Evolutionary conservation across 2,797 vertebrate genomes (phyloP).

Genomic region (Micrastur ruficollis): DNA sequence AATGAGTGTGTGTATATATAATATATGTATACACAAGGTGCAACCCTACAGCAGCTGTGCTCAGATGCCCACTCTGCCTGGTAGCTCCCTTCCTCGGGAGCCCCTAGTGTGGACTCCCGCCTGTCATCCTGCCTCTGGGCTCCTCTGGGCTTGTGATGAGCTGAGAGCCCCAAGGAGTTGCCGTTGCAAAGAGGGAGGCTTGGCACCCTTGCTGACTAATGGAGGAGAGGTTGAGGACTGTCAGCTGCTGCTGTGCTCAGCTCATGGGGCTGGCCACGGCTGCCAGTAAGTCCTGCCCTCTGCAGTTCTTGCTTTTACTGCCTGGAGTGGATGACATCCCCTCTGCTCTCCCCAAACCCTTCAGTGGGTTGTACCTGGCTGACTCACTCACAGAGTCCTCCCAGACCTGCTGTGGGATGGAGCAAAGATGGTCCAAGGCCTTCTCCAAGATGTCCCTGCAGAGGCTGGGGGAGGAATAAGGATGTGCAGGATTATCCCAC

Average conservation of each 20-base stretch:
- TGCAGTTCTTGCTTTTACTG: fast-evolving
- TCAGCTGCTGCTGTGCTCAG: neutral
- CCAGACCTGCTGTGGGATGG: neutral
- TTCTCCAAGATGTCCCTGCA: neutral
- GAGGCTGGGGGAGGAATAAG: neutral
- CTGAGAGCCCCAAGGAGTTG: neutral
- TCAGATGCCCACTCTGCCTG: no score
- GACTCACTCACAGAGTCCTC: fast-evolving
- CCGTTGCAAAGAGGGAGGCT: neutral
- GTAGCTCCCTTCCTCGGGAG: neutral
- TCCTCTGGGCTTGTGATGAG: neutral
- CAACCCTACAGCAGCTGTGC: neutral
- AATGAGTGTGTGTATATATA: no score
- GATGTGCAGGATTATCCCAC: neutral
- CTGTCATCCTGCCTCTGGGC: no score
- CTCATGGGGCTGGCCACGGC: neutral
- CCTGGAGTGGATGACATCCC: neutral
- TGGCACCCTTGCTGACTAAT: neutral
- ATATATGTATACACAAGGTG: no score
- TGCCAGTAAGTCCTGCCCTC: neutral
- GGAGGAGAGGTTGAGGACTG: neutral
- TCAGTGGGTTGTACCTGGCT: neutral
- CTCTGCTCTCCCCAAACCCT: neutral
- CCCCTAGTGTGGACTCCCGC: neutral
- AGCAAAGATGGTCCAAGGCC: neutral